Percentiles rank a stretch among this genome's conserved stretches.
phyloP scores from a whole-genome alignment of 2,888 invertebrate species.

The Diaperis boleti region DNA sequence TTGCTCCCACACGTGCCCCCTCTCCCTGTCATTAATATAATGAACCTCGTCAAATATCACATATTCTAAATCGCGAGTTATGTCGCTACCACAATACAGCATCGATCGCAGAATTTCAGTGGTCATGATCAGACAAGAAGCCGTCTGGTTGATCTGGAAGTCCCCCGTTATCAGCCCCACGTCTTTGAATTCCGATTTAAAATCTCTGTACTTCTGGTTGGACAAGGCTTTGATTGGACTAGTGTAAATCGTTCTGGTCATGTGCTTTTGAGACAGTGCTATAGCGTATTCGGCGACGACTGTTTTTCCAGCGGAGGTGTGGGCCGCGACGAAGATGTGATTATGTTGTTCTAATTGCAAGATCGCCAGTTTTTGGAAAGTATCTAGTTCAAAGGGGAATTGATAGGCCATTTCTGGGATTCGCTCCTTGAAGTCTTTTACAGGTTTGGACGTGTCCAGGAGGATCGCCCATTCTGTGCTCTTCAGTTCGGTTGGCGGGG shows the following conservation, averaged over 20 bases:
- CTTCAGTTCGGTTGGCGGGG: slow-evolving; percentile 64
- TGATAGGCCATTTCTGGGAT: slow-evolving; percentile 87
- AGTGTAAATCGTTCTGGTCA: slow-evolving; percentile 95
- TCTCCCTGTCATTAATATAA: slow-evolving; percentile 90
- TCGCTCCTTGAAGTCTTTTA: slow-evolving; percentile 82
- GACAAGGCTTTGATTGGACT: slow-evolving; percentile 99
- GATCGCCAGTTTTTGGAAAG: slow-evolving; percentile 98
- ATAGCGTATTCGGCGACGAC: slow-evolving; percentile 99
- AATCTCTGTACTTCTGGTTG: slow-evolving; percentile 98
- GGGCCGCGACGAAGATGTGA: slow-evolving; percentile 98
- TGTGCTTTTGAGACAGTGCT: slow-evolving; percentile 91
- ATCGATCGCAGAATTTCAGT: slow-evolving; percentile 98
- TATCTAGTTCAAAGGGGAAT: slow-evolving; percentile 94
- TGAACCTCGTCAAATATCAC: slow-evolving; percentile 99
- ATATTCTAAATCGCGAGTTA: slow-evolving; percentile 96
- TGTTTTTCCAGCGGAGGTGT: slow-evolving; percentile 99
- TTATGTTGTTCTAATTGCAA: slow-evolving; percentile 92
- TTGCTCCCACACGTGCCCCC: slow-evolving; percentile 99
- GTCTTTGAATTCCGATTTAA: slow-evolving; percentile 91
- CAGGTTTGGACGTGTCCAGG: slow-evolving; percentile 84
- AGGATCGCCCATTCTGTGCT: slow-evolving; percentile 90
- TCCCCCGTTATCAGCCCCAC: slow-evolving; percentile 96
- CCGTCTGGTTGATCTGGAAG: slow-evolving; percentile 93
- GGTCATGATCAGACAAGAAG: slow-evolving; percentile 98
- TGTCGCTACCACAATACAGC: slow-evolving; percentile 95